Evolutionary conservation across 2,888 invertebrate genomes (phyloP).

Genomic region (Ctenicera cuprea): DNA sequence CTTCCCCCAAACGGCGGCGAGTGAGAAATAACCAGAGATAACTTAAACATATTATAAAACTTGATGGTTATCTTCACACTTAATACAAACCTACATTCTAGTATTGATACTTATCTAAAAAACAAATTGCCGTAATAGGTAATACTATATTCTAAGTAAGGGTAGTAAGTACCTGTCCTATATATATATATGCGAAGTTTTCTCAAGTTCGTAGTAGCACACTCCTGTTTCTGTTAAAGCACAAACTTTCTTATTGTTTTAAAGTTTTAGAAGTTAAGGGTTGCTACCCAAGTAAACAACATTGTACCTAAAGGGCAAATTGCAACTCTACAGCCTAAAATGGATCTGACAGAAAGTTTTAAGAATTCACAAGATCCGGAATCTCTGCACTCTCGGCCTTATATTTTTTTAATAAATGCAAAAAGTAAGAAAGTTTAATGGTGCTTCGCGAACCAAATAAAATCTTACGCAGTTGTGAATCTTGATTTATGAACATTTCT

Average conservation of each 20-base stretch:
- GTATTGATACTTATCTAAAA: too few relatives aligned
- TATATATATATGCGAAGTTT: not conserved
- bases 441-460: conserved; percentile 15
- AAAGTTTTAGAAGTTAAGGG: conserved; percentile 34
- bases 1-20: too few relatives aligned
- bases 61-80: too few relatives aligned
- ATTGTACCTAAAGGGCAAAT: conserved; percentile 31
- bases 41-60: too few relatives aligned
- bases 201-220: not conserved
- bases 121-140: too few relatives aligned
- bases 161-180: too few relatives aligned
- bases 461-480: conserved; percentile 8
- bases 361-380: conserved; percentile 36
- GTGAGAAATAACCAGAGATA: too few relatives aligned
- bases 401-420: conserved; percentile 44
- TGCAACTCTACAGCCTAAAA: conserved; percentile 35
- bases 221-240: conserved; percentile 9
- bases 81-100: too few relatives aligned
- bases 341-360: conserved; percentile 35
- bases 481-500: conserved; percentile 16
- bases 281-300: conserved; percentile 30
- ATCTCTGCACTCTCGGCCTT: conserved; percentile 31
- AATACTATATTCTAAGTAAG: too few relatives aligned
- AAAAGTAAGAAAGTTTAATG: conserved; percentile 40
- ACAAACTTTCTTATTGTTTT: conserved; percentile 22